Evolutionary conservation across 2,797 vertebrate genomes (phyloP).

Genomic region (Alosa sapidissima): DNA sequence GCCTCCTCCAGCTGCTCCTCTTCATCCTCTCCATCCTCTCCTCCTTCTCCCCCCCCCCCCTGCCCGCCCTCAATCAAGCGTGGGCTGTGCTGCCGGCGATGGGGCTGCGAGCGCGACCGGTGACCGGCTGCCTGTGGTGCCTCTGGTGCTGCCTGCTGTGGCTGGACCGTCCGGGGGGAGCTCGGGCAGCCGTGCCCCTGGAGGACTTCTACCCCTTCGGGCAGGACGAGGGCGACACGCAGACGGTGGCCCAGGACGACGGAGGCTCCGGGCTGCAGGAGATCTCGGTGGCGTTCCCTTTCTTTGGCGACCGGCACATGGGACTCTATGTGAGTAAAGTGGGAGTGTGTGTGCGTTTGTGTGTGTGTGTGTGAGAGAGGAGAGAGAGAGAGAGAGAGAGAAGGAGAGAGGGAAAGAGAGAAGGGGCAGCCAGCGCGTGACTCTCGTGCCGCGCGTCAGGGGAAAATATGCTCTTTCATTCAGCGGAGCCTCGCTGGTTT

Average conservation of each 20-base stretch:
- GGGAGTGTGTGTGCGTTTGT: constrained; percentile 29
- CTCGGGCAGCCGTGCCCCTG: constrained; percentile 79
- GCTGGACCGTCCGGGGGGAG: constrained; percentile 55
- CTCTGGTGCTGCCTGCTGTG: constrained; percentile 60
- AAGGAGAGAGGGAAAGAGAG: not conserved
- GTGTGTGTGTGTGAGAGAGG: constrained; percentile 30
- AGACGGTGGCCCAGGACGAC: constrained; percentile 90
- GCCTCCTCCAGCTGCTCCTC: constrained; percentile 40
- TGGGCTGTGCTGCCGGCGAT: constrained; percentile 67
- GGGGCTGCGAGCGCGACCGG: constrained; percentile 70
- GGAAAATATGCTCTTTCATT: constrained; percentile 48
- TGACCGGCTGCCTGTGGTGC: constrained; percentile 55
- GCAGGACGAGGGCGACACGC: constrained; percentile 78
- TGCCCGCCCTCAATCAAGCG: not conserved
- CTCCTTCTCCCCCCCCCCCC: not conserved
- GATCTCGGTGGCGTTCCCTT: constrained; percentile 87
- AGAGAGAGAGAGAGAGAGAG: not conserved
- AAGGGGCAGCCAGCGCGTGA: not conserved
- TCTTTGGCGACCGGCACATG: constrained; percentile 90
- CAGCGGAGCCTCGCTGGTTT: constrained; percentile 40
- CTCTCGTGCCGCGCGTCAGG: constrained; percentile 4
- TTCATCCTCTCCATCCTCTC: not conserved
- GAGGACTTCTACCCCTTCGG: constrained; percentile 94
- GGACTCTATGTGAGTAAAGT: constrained; percentile 92
- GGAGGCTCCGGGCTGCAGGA: constrained; percentile 90